Conservation (phyloP, 2,113 vertebrate species). For the Hippocampus barbouri region DNA sequence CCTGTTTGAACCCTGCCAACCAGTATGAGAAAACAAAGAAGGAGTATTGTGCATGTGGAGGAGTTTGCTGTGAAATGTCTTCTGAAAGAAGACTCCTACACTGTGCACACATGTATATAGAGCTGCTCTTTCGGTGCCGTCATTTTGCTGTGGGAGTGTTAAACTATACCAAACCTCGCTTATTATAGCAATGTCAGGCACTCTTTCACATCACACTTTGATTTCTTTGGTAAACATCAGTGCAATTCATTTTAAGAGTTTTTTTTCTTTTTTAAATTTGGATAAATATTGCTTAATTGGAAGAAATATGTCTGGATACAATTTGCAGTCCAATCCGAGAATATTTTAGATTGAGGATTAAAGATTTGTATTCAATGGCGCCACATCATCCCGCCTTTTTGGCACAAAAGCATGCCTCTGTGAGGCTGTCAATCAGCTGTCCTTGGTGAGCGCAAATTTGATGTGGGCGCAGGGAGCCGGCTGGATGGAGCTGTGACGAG, state of each 20-base stretch:
- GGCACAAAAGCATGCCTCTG: conserved; percentile 22
- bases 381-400: conserved; percentile 50
- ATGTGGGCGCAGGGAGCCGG: conserved; percentile 21
- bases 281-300: background rate
- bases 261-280: background rate
- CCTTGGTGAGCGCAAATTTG: conserved; percentile 25
- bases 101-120: conserved; percentile 43
- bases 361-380: conserved; percentile 13
- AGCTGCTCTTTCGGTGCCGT: conserved; percentile 40
- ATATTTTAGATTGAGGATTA: background rate
- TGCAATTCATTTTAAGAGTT: background rate
- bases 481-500: conserved; percentile 33
- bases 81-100: conserved; percentile 66
- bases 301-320: background rate
- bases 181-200: conserved; percentile 13
- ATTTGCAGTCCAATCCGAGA: background rate
- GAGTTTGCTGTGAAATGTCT: conserved; percentile 61
- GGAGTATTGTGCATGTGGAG: conserved; percentile 59
- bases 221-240: conserved; percentile 1
- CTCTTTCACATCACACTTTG: conserved; percentile 9
- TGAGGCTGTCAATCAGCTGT: conserved; percentile 11
- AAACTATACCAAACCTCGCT: conserved; percentile 12
- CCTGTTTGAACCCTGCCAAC: conserved; percentile 30
- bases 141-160: conserved; percentile 24
- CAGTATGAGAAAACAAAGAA: conserved; percentile 51